These are phyloP conservation scores for Augochlora pura DNA, from an alignment of 1,140 invertebrate species.

Conservation along the genomic window DNA sequence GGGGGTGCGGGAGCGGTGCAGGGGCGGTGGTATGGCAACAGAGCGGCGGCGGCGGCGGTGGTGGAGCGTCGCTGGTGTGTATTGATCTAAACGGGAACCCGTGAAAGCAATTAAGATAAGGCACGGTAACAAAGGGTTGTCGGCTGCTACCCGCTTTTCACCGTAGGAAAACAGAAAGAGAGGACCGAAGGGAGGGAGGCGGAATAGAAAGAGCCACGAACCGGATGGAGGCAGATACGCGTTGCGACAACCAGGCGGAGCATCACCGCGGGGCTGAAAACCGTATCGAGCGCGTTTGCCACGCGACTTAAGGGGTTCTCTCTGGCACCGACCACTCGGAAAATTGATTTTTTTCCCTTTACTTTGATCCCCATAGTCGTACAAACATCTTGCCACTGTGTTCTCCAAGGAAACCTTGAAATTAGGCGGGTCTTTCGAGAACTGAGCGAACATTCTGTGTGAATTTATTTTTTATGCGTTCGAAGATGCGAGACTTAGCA, in stretches of 20 bases:
- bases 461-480: no score
- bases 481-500: no score
- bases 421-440: no score
- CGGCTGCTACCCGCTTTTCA: slow-evolving; percentile 70
- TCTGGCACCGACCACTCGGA: no score
- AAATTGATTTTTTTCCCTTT: no score
- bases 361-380: no score
- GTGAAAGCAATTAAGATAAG: slow-evolving; percentile 79
- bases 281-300: background rate
- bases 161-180: slow-evolving; percentile 56
- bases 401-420: no score
- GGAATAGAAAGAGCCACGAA: slow-evolving; percentile 15
- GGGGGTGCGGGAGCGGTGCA: slow-evolving; percentile 13
- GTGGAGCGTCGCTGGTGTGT: slow-evolving; percentile 61
- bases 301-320: background rate
- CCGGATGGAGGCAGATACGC: slow-evolving; percentile 3
- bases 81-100: slow-evolving; percentile 78
- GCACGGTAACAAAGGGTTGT: slow-evolving; percentile 78
- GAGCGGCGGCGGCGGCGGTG: slow-evolving; percentile 15
- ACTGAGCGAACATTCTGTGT: no score
- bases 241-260: background rate
- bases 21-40: slow-evolving; percentile 22
- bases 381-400: no score
- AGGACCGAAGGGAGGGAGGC: background rate
- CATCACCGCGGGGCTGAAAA: slow-evolving; percentile 1